A percentile compares a stretch with the other conserved stretches of the same genome.
phyloP scores from a whole-genome alignment of 2,888 invertebrate genomes.

The Phyto melanocephala region DNA sequence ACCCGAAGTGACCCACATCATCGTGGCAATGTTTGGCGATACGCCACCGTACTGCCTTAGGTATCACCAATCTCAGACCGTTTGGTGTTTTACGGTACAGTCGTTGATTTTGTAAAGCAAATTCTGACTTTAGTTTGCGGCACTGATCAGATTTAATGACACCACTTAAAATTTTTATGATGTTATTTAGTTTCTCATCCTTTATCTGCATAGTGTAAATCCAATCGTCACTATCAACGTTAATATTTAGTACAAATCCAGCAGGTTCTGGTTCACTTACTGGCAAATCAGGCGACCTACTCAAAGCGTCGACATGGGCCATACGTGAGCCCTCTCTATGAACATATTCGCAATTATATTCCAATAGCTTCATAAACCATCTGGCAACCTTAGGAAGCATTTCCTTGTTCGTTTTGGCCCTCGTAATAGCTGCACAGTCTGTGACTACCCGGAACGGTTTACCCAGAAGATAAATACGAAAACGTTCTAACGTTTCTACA shows the following conservation, averaged over 20 bases:
- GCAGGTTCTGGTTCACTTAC: constrained; percentile 6
- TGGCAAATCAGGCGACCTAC: constrained; percentile 17
- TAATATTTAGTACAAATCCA: constrained; percentile 12
- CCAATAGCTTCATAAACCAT: constrained; percentile 24
- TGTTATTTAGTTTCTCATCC: background rate
- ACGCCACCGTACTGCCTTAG: constrained; percentile 51
- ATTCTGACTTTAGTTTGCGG: constrained; percentile 13
- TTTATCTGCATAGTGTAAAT: background rate
- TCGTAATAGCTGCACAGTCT: constrained; percentile 30
- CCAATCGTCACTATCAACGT: background rate
- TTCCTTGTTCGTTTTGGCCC: background rate
- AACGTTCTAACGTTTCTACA: constrained; percentile 60
- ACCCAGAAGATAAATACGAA: constrained; percentile 57
- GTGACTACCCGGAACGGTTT: constrained; percentile 39
- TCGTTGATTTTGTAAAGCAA: constrained; percentile 4
- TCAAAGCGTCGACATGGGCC: constrained; percentile 50
- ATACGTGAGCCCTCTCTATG: constrained; percentile 23
- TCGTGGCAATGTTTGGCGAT: constrained; percentile 57
- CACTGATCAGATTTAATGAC: background rate
- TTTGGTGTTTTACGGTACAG: constrained; percentile 18
- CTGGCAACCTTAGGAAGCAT: constrained; percentile 11
- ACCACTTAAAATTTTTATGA: background rate
- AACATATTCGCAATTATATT: constrained; percentile 16
- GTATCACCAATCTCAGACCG: constrained; percentile 42
- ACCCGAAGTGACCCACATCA: constrained; percentile 59